Conservation (phyloP, 2,797 vertebrate species). For the Aeoliscus strigatus region DNA sequence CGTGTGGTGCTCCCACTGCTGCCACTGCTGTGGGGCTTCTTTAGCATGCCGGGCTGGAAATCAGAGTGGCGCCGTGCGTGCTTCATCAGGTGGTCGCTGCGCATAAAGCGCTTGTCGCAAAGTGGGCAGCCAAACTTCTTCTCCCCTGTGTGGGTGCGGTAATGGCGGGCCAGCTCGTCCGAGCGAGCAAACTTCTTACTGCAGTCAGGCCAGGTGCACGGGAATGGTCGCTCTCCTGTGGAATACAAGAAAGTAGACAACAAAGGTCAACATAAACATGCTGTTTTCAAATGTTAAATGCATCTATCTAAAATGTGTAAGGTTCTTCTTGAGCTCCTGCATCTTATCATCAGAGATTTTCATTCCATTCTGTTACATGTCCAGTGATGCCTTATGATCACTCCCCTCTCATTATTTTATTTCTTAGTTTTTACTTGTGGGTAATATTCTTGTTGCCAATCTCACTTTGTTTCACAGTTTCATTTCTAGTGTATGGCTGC, state of each 20-base stretch:
- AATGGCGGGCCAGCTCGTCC: conserved; percentile 94
- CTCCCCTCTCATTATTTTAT: too few species aligned
- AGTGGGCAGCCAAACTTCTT: conserved; percentile 96
- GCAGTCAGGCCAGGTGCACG: conserved; percentile 94
- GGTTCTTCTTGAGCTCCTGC: too few species aligned
- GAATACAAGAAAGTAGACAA: conserved; percentile 10
- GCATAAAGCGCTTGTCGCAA: conserved; percentile 98
- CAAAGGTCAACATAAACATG: too few species aligned
- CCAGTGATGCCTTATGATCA: too few species aligned
- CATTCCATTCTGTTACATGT: too few species aligned
- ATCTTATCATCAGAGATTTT: too few species aligned
- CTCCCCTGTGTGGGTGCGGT: conserved; percentile 96
- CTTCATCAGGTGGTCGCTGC: conserved; percentile 97
- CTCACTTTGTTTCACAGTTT: too few species aligned
- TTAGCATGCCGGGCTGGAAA: conserved; percentile 94
- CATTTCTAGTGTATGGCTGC: too few species aligned
- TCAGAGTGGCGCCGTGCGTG: conserved; percentile 92
- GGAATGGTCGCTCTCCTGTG: conserved; percentile 92
- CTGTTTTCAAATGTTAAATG: too few species aligned
- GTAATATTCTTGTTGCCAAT: too few species aligned
- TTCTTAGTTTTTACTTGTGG: too few species aligned
- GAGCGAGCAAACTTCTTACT: conserved; percentile 98
- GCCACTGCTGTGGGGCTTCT: conserved; percentile 73
- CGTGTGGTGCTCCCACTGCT: conserved; percentile 60
- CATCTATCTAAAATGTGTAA: too few species aligned